Evolutionary conservation across 2,797 vertebrate species (phyloP), one percentile per base, ranked within the genome.

Genomic region (Heterohyrax brucei): DNA sequence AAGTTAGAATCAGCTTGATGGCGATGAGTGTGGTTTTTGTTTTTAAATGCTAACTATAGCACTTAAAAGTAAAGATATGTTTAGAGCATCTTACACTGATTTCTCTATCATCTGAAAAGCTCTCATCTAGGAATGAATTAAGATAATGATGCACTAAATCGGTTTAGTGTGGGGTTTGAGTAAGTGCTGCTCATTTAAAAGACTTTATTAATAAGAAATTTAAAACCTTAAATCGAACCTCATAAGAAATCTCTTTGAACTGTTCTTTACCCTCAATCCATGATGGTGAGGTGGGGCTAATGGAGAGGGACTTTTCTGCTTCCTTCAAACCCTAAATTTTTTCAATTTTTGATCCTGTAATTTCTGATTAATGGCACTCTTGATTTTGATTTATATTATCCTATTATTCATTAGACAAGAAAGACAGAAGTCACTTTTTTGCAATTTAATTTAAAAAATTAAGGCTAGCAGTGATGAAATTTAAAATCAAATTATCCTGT

Each of bases 401-500:
- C 66, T 90, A 96, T 96, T 97, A 97, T 75, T 97, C 97, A 97
- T 96, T 91, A 89, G 64, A 94, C 28, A 64, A 68, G 91, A 89
- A 85, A 77, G 94, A 85, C 94, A 96, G 87, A 96, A 96, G 95
- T 98, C 96, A 94, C 93, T 75, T 95, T 97, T 96, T 93, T 90
- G 46, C 96, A 91, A 94, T 96, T 96, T 96, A 96, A 97, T 97
- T 97, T 97, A 86, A 83, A 98, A 97, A 97, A 97, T 97, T 96
- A 97, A 95, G 97, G 96, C 94, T 96, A 97, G 95, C 96, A 73
- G 94, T 97, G 97, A 96, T 97, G 96, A 88, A 97, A 97, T 97
- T 97, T 97, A 97, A 98, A 97, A 97, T 98, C 96, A 97, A 97
- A 97, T 97, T 97, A 97, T 97, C 89, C 94, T 97, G 96, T 97